Evolutionary conservation across 2,113 vertebrate genomes (phyloP).

Genomic region (Electrona antarctica): DNA sequence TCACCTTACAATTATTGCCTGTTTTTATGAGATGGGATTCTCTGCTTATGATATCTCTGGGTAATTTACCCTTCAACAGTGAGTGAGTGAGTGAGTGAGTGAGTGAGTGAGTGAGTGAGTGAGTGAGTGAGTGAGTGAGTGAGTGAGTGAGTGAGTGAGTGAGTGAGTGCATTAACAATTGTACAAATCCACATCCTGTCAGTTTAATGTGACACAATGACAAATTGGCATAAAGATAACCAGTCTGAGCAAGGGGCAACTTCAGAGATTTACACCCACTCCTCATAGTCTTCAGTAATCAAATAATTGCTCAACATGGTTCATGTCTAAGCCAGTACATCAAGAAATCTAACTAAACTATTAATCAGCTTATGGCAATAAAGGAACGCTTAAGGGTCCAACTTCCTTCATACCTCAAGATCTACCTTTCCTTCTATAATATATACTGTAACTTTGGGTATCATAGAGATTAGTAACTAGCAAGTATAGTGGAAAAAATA

Average conservation of each 20-base stretch:
- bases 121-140: too few species aligned
- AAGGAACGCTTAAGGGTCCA: too few species aligned
- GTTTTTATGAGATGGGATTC: constrained; percentile 41
- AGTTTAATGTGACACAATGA: constrained; percentile 61
- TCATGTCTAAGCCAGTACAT: constrained; percentile 50
- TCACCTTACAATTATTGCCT: constrained; percentile 33
- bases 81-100: too few species aligned
- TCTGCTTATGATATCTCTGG: constrained; percentile 36
- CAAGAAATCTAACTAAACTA: not conserved
- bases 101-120: too few species aligned
- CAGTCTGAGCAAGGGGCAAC: constrained; percentile 35
- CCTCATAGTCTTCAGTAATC: constrained; percentile 34
- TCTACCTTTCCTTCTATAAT: too few species aligned
- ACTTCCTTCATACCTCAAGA: too few species aligned
- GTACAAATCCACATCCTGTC: constrained; percentile 51
- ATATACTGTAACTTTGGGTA: too few species aligned
- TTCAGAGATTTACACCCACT: constrained; percentile 50
- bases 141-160: too few species aligned
- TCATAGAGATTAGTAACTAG: too few species aligned
- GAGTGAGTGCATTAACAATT: constrained; percentile 36
- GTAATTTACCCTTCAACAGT: constrained; percentile 45
- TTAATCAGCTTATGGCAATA: not conserved
- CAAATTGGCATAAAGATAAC: constrained; percentile 60
- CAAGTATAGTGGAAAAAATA: too few species aligned
- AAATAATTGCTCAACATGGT: constrained; percentile 47